Percentiles rank a stretch among this genome's conserved stretches.
These are phyloP conservation scores for Sarcophaga peregrina DNA, from an alignment of 1,140 invertebrate genomes.

Conservation along the genomic window DNA sequence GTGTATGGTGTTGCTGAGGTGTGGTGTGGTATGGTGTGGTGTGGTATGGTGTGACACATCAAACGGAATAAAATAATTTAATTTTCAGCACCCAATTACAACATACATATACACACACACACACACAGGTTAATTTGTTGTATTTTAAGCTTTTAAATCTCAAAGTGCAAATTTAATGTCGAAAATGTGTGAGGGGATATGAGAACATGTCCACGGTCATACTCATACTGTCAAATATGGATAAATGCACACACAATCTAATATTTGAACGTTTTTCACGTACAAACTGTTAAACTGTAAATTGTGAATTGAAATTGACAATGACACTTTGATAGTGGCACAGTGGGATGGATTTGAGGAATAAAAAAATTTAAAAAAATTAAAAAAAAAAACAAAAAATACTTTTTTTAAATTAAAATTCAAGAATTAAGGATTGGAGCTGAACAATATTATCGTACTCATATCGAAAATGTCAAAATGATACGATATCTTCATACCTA, in stretches of 20 bases:
- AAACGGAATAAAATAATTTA: constrained; percentile 22
- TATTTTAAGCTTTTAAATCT: constrained; percentile 15
- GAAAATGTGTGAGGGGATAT: not conserved
- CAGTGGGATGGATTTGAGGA: not conserved
- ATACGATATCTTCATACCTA: too few relatives aligned
- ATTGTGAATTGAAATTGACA: not conserved
- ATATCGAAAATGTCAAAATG: too few relatives aligned
- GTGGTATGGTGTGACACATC: not conserved
- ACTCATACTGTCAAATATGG: too few relatives aligned
- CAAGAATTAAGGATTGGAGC: too few relatives aligned
- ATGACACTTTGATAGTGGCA: not conserved
- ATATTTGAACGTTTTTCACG: not conserved
- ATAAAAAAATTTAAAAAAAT: too few relatives aligned
- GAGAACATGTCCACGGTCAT: not conserved
- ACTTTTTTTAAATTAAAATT: too few relatives aligned
- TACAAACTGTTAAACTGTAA: not conserved
- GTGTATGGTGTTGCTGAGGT: too few relatives aligned
- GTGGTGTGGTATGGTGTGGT: too few relatives aligned
- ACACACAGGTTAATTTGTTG: constrained; percentile 2
- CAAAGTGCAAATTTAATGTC: constrained; percentile 15
- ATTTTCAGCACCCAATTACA: constrained; percentile 22
- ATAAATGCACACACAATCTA: not conserved
- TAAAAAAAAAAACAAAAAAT: too few relatives aligned
- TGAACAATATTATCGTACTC: too few relatives aligned
- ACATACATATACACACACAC: too few relatives aligned